Base-by-base conservation (phyloP, 2,888 invertebrate genomes). In the Lepidochitona cinerea region DNA sequence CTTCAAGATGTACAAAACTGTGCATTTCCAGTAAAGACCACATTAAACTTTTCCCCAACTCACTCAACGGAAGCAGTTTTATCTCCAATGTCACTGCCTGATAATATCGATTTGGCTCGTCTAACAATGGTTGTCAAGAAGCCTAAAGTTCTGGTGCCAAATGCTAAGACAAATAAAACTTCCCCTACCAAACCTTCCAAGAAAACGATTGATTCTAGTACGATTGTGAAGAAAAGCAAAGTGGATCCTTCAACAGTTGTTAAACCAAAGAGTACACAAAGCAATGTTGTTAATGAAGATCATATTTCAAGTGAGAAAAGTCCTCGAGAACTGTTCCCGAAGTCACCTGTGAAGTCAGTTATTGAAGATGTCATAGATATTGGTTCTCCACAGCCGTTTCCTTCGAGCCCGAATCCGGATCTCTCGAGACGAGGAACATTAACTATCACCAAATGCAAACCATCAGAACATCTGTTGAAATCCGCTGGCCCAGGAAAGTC, bases 381-480 rank as follows among this genome's bases (percentile, higher is more conserved):
- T 26, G 33, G 37, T 37, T 70, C 76, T 12, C 74, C 78, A 23
- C 72, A 49, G 5, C 29, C 52, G 33, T 49, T 77, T n/a, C 75
- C 76, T 3, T 69, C 71, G 29, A 76, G 76, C 41, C 79, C 81
- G 12, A 36, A 70, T 32, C 71, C 72, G 29, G 37, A 26, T 9
- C 66, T 68, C 14, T 70, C 76, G n/a, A 79, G 82, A 37, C 59
- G 80, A 64, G 75, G 78, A 5, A 83, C 87, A 14, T 65, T 83
- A 64, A 85, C 87, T 5, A 81, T 84, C 12, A 84, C 83, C 14
- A 85, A 85, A 66, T 78, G 81, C n/a, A 74, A 79, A 36, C 83
- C 84, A 32, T 84, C 84, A 23, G 84, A 85, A 73, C 84, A 83
- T 26, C 79, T 86, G 9, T 67, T 81, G 1, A 74, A 79, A 29